These are phyloP conservation scores for Ctenopoma kingsleyae DNA, from an alignment of 2,797 vertebrate genomes.

Conservation along the genomic window DNA sequence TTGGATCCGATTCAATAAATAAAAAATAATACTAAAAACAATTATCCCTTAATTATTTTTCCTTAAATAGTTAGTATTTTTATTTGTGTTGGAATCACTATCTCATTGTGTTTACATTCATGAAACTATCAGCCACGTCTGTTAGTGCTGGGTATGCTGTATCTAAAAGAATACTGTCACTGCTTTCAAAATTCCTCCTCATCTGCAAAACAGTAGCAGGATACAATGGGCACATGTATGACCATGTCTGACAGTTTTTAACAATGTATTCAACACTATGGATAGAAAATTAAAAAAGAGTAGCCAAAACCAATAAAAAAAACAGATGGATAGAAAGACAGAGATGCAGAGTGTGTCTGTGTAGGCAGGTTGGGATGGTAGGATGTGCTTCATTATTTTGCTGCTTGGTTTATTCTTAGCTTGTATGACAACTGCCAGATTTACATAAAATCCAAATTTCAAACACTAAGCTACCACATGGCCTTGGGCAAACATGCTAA, in stretches of 20 bases:
- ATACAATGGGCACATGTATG: constrained; percentile 60
- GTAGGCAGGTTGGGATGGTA: background rate
- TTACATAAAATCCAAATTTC: constrained; percentile 70
- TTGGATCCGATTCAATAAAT: constrained; percentile 36
- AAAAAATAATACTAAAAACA: constrained; percentile 4
- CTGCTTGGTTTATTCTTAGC: constrained; percentile 56
- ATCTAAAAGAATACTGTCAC: constrained; percentile 62
- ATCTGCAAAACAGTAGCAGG: constrained; percentile 69
- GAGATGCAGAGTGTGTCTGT: constrained; percentile 15
- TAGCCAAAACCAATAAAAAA: constrained; percentile 29
- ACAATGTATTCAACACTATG: constrained; percentile 47
- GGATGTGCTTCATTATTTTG: constrained; percentile 59
- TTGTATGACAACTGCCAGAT: constrained; percentile 68
- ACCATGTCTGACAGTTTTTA: constrained; percentile 62
- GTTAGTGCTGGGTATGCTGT: constrained; percentile 36
- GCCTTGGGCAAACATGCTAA: constrained; percentile 57
- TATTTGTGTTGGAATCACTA: constrained; percentile 26
- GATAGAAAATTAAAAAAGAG: constrained; percentile 3
- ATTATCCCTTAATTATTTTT: background rate
- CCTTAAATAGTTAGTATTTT: background rate
- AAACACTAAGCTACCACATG: constrained; percentile 50
- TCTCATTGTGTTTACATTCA: constrained; percentile 30
- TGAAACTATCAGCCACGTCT: constrained; percentile 48
- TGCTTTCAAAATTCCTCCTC: constrained; percentile 51
- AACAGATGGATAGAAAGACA: constrained; percentile 44